These are phyloP conservation scores for Craniophora ligustri DNA, from an alignment of 2,888 invertebrate species.

Conservation along the genomic window DNA sequence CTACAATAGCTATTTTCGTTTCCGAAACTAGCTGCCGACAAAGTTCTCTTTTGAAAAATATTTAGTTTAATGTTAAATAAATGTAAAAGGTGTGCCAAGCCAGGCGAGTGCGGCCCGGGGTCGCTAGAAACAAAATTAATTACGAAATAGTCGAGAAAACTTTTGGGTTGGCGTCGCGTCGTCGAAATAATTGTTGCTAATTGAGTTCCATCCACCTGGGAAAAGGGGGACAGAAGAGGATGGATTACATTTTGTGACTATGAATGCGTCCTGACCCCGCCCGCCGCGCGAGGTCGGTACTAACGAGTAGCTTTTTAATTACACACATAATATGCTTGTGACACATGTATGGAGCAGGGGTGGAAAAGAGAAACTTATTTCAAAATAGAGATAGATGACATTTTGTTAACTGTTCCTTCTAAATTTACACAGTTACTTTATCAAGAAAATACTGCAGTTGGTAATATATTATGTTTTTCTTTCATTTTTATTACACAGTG, in stretches of 20 bases:
- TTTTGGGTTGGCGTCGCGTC: constrained; percentile 78
- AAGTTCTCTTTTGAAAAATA: constrained; percentile 66
- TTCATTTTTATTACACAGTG: too few species aligned
- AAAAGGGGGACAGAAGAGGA: constrained; percentile 59
- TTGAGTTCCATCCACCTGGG: constrained; percentile 81
- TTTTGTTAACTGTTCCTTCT: neutral
- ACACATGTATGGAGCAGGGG: neutral
- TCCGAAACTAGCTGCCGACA: constrained; percentile 53
- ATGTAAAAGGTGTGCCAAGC: constrained; percentile 56
- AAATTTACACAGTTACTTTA: neutral
- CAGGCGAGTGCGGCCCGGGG: constrained; percentile 64
- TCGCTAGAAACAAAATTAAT: constrained; percentile 82
- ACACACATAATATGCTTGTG: constrained; percentile 53
- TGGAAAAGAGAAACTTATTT: neutral
- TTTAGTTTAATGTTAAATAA: constrained; percentile 64
- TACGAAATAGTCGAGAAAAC: constrained; percentile 81
- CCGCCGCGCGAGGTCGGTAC: constrained; percentile 45
- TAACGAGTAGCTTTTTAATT: constrained; percentile 67
- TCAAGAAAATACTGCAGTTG: too few species aligned
- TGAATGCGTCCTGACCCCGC: constrained; percentile 36
- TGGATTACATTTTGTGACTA: constrained; percentile 62
- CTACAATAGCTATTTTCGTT: constrained; percentile 61
- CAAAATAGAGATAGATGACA: neutral
- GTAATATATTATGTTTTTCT: too few species aligned
- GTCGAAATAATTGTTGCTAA: constrained; percentile 84